Conservation (phyloP, 2,888 invertebrate species). For the Branchipolynoe longqiensis region DNA sequence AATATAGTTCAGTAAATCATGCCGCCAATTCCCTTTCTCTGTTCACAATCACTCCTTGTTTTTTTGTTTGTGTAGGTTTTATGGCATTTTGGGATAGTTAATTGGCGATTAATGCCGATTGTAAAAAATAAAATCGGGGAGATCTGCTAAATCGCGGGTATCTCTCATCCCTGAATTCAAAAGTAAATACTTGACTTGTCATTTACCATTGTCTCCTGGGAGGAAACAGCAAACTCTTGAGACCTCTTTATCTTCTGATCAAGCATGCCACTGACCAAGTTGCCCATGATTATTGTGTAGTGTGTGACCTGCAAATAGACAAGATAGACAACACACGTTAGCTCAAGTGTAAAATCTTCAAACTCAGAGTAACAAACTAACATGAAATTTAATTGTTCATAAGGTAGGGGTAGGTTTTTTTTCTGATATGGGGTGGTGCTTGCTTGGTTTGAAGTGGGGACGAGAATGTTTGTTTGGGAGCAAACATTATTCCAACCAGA, state of each 20-base stretch:
- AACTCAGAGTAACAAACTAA: no score
- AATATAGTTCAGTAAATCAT: neutral
- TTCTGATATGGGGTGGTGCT: no score
- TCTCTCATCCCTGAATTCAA: neutral
- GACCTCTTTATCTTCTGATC: constrained; percentile 35
- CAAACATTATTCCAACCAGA: no score
- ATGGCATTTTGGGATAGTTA: neutral
- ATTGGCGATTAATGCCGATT: neutral
- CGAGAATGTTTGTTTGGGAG: no score
- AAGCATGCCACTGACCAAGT: neutral
- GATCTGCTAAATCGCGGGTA: neutral
- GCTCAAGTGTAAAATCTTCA: no score
- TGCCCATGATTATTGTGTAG: constrained; percentile 24
- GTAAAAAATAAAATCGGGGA: neutral
- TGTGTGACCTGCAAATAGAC: no score
- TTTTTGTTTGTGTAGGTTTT: neutral
- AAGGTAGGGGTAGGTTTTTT: no score
- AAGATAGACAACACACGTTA: no score
- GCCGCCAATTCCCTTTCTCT: neutral
- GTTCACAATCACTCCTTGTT: neutral
- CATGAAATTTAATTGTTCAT: no score
- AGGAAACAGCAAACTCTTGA: constrained; percentile 27
- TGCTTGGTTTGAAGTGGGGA: no score
- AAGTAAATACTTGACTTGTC: neutral
- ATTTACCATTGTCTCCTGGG: constrained; percentile 28